These are phyloP conservation scores for Slavum lentiscoides DNA, from an alignment of 2,888 invertebrate species.

Conservation along the genomic window DNA sequence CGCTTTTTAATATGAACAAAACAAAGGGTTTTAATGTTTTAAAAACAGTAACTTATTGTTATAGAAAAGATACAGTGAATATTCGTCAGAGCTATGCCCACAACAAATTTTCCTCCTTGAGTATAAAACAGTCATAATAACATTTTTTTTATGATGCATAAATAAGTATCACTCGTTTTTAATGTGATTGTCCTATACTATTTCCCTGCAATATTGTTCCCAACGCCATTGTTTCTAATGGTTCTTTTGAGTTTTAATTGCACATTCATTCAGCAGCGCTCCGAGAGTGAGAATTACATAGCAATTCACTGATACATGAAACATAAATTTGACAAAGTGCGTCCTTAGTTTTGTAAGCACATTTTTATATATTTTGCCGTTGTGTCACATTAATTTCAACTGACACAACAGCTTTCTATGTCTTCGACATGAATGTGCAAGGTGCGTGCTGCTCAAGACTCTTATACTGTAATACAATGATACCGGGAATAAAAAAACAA, in stretches of 20 bases:
- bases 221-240: conserved; percentile 19
- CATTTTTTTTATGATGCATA: conserved; percentile 31
- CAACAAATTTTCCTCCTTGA: conserved; percentile 11
- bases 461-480: background rate
- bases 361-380: conserved; percentile 8
- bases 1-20: background rate
- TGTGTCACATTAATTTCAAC: background rate
- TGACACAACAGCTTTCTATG: background rate
- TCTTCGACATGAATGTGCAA: background rate
- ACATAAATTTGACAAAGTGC: conserved; percentile 7
- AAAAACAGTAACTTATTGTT: conserved; percentile 12
- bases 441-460: background rate
- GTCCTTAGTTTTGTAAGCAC: background rate
- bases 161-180: conserved; percentile 18
- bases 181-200: conserved; percentile 22
- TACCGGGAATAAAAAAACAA: background rate
- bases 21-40: background rate
- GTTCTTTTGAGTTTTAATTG: conserved; percentile 34
- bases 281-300: background rate
- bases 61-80: background rate
- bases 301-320: conserved; percentile 20
- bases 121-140: conserved; percentile 22
- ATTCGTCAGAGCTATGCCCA: background rate
- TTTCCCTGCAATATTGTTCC: background rate
- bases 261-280: conserved; percentile 1